Percentiles rank a stretch among this genome's conserved stretches.
Conservation (phyloP, 2,888 invertebrate genomes). For the Hipparchia sbordonii region DNA sequence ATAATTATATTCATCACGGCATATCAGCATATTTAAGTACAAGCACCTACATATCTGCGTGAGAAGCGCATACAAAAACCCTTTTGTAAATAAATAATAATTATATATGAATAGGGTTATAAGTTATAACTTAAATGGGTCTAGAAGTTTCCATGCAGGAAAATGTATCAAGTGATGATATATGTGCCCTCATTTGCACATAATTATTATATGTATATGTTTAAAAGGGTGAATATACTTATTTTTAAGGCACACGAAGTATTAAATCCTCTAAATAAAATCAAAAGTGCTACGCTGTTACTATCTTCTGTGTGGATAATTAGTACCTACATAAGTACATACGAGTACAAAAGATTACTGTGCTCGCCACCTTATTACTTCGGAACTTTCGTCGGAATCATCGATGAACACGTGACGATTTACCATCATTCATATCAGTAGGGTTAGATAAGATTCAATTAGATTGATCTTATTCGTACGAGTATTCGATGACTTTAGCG, state of each 20-base stretch:
- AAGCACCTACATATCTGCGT: neutral
- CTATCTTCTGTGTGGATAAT: neutral
- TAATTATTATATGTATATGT: too few relatives aligned
- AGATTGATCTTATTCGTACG: too few relatives aligned
- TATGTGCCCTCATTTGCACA: neutral
- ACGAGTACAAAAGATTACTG: constrained; percentile 8
- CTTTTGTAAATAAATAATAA: neutral
- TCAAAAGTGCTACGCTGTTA: too few relatives aligned
- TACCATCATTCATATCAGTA: constrained; percentile 25
- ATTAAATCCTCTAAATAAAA: too few relatives aligned
- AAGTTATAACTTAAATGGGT: neutral
- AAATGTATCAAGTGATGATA: neutral
- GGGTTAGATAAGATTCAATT: too few relatives aligned
- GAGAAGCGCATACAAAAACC: neutral
- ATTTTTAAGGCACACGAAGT: too few relatives aligned
- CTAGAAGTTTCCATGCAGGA: neutral
- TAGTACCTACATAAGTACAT: too few relatives aligned
- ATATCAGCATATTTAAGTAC: neutral
- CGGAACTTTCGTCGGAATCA: constrained; percentile 18
- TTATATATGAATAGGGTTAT: neutral
- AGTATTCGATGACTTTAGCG: too few relatives aligned
- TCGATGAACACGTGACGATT: constrained; percentile 33
- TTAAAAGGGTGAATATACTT: too few relatives aligned
- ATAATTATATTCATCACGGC: constrained; percentile 2
- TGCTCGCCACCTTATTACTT: constrained; percentile 36